These are phyloP conservation scores for Eublepharis macularius DNA, from an alignment of 2,113 vertebrate species.

Conservation along the genomic window DNA sequence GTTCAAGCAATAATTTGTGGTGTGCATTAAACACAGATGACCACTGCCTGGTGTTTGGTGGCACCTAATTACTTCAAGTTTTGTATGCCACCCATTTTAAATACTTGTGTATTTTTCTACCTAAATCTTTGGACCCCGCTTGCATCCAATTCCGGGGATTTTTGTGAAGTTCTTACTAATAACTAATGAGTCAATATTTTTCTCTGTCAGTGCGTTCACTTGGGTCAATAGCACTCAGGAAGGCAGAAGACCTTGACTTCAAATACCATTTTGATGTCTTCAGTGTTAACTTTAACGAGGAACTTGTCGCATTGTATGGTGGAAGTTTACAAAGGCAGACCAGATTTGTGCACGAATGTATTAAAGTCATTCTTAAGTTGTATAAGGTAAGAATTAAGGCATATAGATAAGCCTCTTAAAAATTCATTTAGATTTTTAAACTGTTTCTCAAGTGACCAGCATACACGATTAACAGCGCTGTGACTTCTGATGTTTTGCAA, in stretches of 20 bases:
- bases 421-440: accelerated
- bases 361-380: slow-evolving; percentile 91
- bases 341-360: slow-evolving; percentile 92
- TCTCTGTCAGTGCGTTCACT: slow-evolving; percentile 86
- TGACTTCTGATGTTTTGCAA: no score
- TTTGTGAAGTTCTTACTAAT: not conserved
- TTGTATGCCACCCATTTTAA: not conserved
- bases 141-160: not conserved
- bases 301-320: slow-evolving; percentile 94
- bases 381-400: slow-evolving; percentile 84
- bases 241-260: slow-evolving; percentile 89
- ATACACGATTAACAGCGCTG: no score
- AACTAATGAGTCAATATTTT: slow-evolving; percentile 30
- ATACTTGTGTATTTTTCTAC: not conserved
- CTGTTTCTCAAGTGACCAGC: not conserved
- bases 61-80: not conserved
- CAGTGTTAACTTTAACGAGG: slow-evolving; percentile 96
- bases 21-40: not conserved
- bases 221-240: slow-evolving; percentile 93
- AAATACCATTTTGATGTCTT: slow-evolving; percentile 94
- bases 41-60: not conserved
- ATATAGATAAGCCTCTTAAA: not conserved
- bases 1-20: not conserved
- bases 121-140: not conserved
- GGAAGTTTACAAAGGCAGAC: slow-evolving; percentile 92